phyloP scores from a whole-genome alignment of 2,797 vertebrate genomes.

The Leuciscus waleckii region DNA sequence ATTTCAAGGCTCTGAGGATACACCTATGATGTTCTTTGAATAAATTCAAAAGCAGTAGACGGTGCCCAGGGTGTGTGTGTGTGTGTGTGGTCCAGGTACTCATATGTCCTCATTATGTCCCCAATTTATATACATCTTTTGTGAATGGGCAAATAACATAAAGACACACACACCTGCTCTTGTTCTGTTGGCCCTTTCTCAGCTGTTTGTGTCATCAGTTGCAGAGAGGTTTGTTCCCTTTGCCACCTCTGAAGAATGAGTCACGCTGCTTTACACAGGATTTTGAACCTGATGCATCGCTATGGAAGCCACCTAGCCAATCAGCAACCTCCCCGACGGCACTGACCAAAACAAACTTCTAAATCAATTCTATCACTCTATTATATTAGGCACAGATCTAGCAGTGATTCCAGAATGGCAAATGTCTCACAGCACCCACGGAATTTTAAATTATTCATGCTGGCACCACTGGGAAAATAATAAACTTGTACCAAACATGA shows the following conservation, averaged over 20 bases:
- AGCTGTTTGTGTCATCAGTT: conserved; percentile 26
- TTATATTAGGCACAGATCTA: conserved; percentile 52
- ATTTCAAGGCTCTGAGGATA: conserved; percentile 4
- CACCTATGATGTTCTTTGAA: conserved; percentile 9
- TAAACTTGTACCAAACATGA: conserved; percentile 36
- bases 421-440: conserved; percentile 19
- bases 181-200: conserved; percentile 15
- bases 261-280: conserved; percentile 37
- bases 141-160: neutral
- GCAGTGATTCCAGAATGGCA: conserved; percentile 19
- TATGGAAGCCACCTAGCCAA: neutral
- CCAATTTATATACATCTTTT: neutral
- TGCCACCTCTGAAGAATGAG: conserved; percentile 39
- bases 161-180: neutral
- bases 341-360: conserved; percentile 39
- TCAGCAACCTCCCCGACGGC: conserved; percentile 7
- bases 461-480: conserved; percentile 7
- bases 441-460: conserved; percentile 55
- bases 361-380: conserved; percentile 28
- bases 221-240: conserved; percentile 31
- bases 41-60: neutral
- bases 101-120: neutral
- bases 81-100: neutral
- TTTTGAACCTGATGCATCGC: conserved; percentile 17
- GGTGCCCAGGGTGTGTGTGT: neutral